phyloP scores from a whole-genome alignment of 2,797 vertebrate genomes.

The Acropternis orthonyx region DNA sequence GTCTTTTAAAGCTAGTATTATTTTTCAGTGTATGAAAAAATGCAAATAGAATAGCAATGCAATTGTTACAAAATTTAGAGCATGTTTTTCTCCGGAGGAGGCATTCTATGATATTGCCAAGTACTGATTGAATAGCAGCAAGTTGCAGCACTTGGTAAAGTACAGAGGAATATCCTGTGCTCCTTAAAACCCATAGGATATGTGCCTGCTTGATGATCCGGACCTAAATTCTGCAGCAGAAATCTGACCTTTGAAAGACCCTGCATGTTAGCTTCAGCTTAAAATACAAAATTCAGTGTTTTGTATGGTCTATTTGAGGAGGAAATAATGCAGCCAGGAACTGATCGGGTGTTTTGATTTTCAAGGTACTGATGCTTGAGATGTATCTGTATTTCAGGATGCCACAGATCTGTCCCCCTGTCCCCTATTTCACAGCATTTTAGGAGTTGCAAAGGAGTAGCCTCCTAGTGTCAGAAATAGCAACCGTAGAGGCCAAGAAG shows the following conservation, averaged over 20 bases:
- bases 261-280: neutral
- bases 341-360: neutral
- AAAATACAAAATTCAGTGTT: neutral
- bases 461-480: neutral
- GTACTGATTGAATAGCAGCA: neutral
- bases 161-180: neutral
- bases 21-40: neutral
- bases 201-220: neutral
- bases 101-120: neutral
- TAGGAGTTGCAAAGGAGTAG: neutral
- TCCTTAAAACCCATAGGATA: accelerated
- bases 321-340: neutral
- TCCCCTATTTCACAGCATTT: neutral
- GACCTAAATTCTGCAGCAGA: neutral
- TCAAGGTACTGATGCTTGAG: neutral
- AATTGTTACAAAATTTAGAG: neutral
- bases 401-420: neutral
- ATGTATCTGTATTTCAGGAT: neutral
- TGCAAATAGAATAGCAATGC: neutral
- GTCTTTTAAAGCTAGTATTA: neutral
- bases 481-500: neutral
- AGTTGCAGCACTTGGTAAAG: neutral
- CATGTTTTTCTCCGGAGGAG: neutral
- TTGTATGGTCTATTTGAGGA: neutral
- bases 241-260: neutral